Conservation (phyloP, 2,797 vertebrate species). For the Rhinella marina region DNA sequence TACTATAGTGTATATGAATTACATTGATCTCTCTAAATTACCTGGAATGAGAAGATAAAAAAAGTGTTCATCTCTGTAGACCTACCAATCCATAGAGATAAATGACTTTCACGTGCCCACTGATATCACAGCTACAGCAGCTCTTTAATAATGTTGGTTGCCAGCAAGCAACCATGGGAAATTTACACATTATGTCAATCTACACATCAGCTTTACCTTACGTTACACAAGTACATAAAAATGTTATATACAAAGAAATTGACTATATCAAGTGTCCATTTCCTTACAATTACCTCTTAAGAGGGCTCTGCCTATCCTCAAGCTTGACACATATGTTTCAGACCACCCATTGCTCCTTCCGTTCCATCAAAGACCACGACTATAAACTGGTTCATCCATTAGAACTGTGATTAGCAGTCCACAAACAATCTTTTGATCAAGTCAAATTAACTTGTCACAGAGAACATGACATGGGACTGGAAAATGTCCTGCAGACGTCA, state of each 20-base stretch:
- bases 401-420: conserved; percentile 25
- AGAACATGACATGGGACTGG: not conserved
- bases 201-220: not conserved
- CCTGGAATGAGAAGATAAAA: not conserved
- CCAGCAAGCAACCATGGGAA: not conserved
- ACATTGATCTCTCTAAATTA: not conserved
- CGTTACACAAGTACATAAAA: not conserved
- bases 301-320: conserved; percentile 11
- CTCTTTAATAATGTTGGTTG: not conserved
- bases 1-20: not conserved
- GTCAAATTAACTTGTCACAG: conserved; percentile 14
- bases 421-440: conserved; percentile 7
- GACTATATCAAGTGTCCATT: not conserved
- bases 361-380: not conserved
- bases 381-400: conserved; percentile 2
- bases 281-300: not conserved
- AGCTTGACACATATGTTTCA: not conserved
- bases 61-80: not conserved
- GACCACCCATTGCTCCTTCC: conserved; percentile 16
- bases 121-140: not conserved
- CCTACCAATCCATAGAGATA: conserved; percentile 6
- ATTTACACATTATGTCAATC: not conserved
- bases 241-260: not conserved
- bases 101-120: not conserved
- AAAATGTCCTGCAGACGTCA: conserved; percentile 19